These are phyloP conservation scores for Seriola dumerili DNA, from an alignment of 2,113 vertebrate species.

Conservation along the genomic window DNA sequence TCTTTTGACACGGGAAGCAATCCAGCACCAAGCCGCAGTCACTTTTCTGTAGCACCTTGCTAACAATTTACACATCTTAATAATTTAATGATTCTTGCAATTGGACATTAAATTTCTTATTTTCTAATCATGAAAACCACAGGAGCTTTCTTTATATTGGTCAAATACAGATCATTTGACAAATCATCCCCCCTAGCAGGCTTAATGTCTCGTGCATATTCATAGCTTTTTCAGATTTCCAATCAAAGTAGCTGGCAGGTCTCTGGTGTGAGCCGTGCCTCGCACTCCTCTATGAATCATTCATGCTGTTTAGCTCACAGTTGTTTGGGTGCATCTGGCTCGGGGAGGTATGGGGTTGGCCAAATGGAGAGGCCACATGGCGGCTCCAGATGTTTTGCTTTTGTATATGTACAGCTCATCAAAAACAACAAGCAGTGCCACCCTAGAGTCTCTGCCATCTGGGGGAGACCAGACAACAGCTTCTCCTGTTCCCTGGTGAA, in stretches of 20 bases:
- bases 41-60: conserved; percentile 39
- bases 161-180: conserved; percentile 86
- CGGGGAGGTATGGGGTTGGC: conserved; percentile 82
- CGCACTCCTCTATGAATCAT: conserved; percentile 88
- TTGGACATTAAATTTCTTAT: conserved; percentile 70
- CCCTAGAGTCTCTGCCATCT: conserved; percentile 83
- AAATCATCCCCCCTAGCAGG: conserved; percentile 78
- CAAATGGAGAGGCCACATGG: conserved; percentile 89
- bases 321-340: conserved; percentile 84
- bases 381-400: conserved; percentile 90
- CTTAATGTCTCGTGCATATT: conserved; percentile 86
- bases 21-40: background rate
- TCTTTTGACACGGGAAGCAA: conserved; percentile 23
- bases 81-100: conserved; percentile 71
- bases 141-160: conserved; percentile 80
- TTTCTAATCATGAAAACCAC: conserved; percentile 74
- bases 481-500: conserved; percentile 72
- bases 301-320: conserved; percentile 83
- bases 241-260: conserved; percentile 80
- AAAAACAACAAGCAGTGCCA: conserved; percentile 81
- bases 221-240: conserved; percentile 81
- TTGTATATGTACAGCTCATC: conserved; percentile 88
- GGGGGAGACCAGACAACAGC: conserved; percentile 82
- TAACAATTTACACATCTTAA: conserved; percentile 64
- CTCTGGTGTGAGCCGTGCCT: conserved; percentile 73